Conservation (phyloP, 2,797 vertebrate species). For the Melanotaenia boesemani region DNA sequence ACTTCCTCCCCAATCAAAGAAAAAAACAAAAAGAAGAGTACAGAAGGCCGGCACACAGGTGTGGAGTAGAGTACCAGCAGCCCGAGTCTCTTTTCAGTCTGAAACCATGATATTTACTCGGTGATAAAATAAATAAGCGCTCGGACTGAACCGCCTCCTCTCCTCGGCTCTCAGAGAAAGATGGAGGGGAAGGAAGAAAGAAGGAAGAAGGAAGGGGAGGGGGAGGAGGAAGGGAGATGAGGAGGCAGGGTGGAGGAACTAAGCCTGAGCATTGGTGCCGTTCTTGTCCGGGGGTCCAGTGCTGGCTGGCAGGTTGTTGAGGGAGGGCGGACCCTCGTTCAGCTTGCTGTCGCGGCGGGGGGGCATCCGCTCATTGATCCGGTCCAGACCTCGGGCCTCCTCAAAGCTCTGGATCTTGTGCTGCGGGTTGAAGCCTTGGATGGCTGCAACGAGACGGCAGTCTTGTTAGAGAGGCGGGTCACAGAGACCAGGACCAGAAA, state of each 20-base stretch:
- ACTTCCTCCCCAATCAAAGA: constrained; percentile 46
- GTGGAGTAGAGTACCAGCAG: constrained; percentile 24
- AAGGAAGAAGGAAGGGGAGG: not conserved
- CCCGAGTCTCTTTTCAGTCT: constrained; percentile 66
- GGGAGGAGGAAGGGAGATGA: not conserved
- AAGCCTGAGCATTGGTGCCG: constrained; percentile 86
- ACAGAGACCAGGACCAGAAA: not conserved
- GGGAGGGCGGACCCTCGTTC: constrained; percentile 78
- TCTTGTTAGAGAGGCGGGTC: not conserved
- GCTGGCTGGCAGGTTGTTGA: constrained; percentile 78
- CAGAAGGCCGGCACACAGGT: constrained; percentile 19
- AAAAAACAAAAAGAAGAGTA: constrained; percentile 15
- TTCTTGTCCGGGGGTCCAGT: constrained; percentile 87
- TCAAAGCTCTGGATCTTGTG: constrained; percentile 98
- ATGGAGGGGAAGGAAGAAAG: not conserved
- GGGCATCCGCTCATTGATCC: constrained; percentile 97
- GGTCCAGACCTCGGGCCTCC: constrained; percentile 94
- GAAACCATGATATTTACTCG: constrained; percentile 77
- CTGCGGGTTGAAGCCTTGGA: constrained; percentile 91
- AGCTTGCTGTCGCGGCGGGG: constrained; percentile 87
- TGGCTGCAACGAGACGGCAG: constrained; percentile 78
- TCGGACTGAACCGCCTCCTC: constrained; percentile 56
- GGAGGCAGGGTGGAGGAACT: constrained; percentile 20
- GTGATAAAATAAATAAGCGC: constrained; percentile 89
- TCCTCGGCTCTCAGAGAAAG: constrained; percentile 34